phyloP scores from a whole-genome alignment of 2,113 vertebrate genomes.

The Odontesthes bonariensis region DNA sequence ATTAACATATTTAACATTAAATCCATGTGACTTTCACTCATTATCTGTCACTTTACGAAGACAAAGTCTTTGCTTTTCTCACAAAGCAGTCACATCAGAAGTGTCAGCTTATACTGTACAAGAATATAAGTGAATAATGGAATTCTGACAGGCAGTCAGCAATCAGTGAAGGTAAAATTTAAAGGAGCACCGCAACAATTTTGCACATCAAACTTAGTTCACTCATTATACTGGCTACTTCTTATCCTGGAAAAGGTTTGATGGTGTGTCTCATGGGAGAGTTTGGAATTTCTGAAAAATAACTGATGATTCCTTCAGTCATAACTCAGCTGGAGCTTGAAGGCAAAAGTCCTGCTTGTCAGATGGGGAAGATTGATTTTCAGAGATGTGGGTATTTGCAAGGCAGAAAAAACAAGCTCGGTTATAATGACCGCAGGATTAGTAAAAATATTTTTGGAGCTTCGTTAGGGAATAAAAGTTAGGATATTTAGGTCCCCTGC shows the following conservation, averaged over 20 bases:
- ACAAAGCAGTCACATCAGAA: neutral
- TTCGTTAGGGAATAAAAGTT: neutral
- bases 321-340: neutral
- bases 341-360: neutral
- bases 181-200: neutral
- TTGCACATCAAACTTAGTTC: neutral
- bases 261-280: neutral
- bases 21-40: neutral
- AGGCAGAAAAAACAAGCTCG: neutral
- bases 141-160: slow-evolving; percentile 1
- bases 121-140: neutral
- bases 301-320: neutral
- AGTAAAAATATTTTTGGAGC: neutral
- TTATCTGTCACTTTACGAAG: neutral
- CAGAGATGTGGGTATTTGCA: neutral
- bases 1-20: neutral
- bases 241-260: neutral
- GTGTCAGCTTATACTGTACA: neutral
- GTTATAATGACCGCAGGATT: neutral
- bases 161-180: neutral
- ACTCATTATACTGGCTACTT: neutral
- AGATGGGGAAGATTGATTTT: neutral
- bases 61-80: neutral
- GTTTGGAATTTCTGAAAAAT: neutral
- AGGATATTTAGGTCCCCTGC: neutral